A percentile compares a stretch with the other conserved stretches of the same genome.
These are phyloP conservation scores for Neoaliturus tenellus DNA, from an alignment of 2,888 invertebrate genomes.

Conservation along the genomic window DNA sequence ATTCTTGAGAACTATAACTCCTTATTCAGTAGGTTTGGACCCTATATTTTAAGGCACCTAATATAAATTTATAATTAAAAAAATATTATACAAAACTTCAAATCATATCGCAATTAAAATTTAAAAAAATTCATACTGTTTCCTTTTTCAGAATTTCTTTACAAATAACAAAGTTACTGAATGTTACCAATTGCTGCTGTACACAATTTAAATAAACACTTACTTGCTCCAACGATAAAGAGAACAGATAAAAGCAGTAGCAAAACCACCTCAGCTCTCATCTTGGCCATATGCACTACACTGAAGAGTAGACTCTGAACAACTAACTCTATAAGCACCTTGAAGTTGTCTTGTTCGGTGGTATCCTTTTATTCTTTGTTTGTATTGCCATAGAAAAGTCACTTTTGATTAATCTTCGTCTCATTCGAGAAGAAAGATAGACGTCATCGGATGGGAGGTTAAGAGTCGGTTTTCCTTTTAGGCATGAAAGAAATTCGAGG, in stretches of 20 bases:
- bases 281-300: not conserved
- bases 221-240: not conserved
- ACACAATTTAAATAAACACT: too few relatives aligned
- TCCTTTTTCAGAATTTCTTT: too few relatives aligned
- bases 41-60: too few relatives aligned
- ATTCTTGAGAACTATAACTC: too few relatives aligned
- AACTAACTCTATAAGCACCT: not conserved
- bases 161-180: too few relatives aligned
- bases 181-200: too few relatives aligned
- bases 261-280: not conserved
- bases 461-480: not conserved
- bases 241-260: not conserved
- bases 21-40: too few relatives aligned
- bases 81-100: too few relatives aligned
- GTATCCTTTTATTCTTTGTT: not conserved
- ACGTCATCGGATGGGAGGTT: not conserved
- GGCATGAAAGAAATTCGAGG: not conserved
- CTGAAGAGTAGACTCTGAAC: not conserved
- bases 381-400: not conserved
- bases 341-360: not conserved
- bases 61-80: too few relatives aligned
- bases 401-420: not conserved
- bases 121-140: too few relatives aligned
- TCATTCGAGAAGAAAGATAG: not conserved
- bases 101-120: too few relatives aligned